These are phyloP conservation scores for Pristionchus entomophagus DNA, from an alignment of 2,888 invertebrate species.

Conservation along the genomic window DNA sequence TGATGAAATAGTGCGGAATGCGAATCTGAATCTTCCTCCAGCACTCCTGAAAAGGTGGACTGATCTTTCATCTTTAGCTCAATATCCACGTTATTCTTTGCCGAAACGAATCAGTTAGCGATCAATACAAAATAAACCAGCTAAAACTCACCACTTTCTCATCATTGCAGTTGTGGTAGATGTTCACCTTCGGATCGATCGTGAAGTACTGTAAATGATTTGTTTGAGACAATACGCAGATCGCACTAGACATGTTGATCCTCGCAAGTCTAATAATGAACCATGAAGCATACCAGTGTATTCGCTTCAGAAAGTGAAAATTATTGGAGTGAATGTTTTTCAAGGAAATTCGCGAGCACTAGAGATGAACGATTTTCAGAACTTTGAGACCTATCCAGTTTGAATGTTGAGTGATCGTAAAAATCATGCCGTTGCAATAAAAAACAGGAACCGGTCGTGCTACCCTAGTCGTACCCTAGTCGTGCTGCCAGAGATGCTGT, in stretches of 20 bases:
- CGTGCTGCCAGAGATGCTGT: slow-evolving; percentile 61
- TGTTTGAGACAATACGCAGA: too few relatives aligned
- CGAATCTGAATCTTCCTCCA: slow-evolving; percentile 68
- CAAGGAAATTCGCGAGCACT: not conserved
- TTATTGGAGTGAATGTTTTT: not conserved
- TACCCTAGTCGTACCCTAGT: slow-evolving; percentile 24
- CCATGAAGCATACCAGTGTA: too few relatives aligned
- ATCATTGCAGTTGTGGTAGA: slow-evolving; percentile 72
- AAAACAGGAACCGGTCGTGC: too few relatives aligned
- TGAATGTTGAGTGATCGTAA: too few relatives aligned
- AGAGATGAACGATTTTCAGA: not conserved
- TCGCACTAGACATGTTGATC: too few relatives aligned
- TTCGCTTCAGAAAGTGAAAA: not conserved
- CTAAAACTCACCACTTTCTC: slow-evolving; percentile 54
- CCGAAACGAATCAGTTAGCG: not conserved
- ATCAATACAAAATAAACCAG: not conserved
- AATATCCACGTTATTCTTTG: not conserved
- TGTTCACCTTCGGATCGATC: slow-evolving; percentile 68
- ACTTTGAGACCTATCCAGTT: not conserved
- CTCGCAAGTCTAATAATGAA: too few relatives aligned
- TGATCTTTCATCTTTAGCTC: not conserved
- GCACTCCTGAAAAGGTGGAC: slow-evolving; percentile 64
- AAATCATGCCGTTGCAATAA: too few relatives aligned
- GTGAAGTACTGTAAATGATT: slow-evolving; percentile 51
- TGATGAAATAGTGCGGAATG: slow-evolving; percentile 67